A percentile compares a stretch with the other conserved stretches of the same genome.
phyloP scores from a whole-genome alignment of 2,888 invertebrate genomes.

The Acanthosepion lycidas region DNA sequence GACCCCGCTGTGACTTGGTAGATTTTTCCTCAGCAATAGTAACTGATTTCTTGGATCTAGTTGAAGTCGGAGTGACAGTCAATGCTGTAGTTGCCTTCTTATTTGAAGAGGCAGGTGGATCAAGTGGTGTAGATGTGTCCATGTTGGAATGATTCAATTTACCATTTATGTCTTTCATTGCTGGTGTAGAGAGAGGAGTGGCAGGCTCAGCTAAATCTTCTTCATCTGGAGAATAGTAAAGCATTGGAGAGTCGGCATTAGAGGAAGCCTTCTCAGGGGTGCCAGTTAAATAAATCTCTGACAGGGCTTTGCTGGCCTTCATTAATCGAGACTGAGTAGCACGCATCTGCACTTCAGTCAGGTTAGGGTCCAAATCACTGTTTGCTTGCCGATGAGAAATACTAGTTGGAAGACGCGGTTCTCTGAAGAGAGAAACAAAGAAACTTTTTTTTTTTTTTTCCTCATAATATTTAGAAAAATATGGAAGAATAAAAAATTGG shows the following conservation, averaged over 20 bases:
- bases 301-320: slow-evolving; percentile 47
- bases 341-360: slow-evolving; percentile 50
- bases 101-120: background rate
- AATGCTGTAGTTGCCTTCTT: background rate
- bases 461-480: too few species aligned
- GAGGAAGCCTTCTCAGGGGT: background rate
- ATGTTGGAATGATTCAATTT: background rate
- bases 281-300: background rate
- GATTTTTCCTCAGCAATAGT: background rate
- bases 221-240: slow-evolving; percentile 37
- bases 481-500: too few species aligned
- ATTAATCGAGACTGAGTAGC: slow-evolving; percentile 44
- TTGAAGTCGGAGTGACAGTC: background rate
- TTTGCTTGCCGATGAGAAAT: slow-evolving; percentile 41
- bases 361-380: slow-evolving; percentile 50
- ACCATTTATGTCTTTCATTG: background rate
- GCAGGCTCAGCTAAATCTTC: background rate
- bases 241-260: background rate
- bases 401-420: slow-evolving; percentile 49
- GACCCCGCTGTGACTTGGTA: background rate
- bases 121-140: background rate
- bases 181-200: background rate
- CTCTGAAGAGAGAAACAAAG: slow-evolving; percentile 49
- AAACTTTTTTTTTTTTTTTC: background rate
- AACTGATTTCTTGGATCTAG: background rate